These are phyloP conservation scores for Equus przewalskii DNA, from an alignment of 2,113 vertebrate genomes.

Conservation along the genomic window DNA sequence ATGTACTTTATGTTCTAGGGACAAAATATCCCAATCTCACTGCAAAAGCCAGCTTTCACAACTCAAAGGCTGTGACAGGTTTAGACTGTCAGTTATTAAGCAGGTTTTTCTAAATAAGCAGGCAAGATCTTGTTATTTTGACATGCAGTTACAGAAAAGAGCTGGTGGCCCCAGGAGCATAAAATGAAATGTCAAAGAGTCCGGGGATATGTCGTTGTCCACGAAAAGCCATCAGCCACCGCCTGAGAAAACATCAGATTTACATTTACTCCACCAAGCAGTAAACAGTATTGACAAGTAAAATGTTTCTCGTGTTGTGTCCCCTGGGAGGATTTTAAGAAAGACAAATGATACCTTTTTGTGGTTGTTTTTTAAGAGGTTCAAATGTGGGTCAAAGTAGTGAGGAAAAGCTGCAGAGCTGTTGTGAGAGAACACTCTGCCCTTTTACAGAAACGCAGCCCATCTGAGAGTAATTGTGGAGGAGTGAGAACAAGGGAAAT, in stretches of 20 bases:
- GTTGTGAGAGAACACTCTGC: accelerated
- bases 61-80: neutral
- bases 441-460: neutral
- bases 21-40: constrained; percentile 13
- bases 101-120: constrained; percentile 74
- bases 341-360: constrained; percentile 73
- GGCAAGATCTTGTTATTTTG: constrained; percentile 80
- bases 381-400: constrained; percentile 70
- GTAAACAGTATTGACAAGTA: constrained; percentile 84
- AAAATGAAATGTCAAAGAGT: constrained; percentile 83
- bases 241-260: constrained; percentile 79
- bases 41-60: neutral
- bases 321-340: constrained; percentile 71
- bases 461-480: neutral
- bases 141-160: constrained; percentile 78
- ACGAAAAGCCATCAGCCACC: constrained; percentile 72
- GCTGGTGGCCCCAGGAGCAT: constrained; percentile 75
- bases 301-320: constrained; percentile 76
- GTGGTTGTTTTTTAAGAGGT: constrained; percentile 54
- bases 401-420: neutral
- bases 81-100: constrained; percentile 72
- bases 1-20: neutral
- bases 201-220: constrained; percentile 67
- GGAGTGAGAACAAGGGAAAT: neutral
- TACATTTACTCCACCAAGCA: constrained; percentile 79